Evolutionary conservation across 2,113 vertebrate species (phyloP), one percentile per base, ranked within the genome.

Genomic region (Protobothrops flavoviridis): DNA sequence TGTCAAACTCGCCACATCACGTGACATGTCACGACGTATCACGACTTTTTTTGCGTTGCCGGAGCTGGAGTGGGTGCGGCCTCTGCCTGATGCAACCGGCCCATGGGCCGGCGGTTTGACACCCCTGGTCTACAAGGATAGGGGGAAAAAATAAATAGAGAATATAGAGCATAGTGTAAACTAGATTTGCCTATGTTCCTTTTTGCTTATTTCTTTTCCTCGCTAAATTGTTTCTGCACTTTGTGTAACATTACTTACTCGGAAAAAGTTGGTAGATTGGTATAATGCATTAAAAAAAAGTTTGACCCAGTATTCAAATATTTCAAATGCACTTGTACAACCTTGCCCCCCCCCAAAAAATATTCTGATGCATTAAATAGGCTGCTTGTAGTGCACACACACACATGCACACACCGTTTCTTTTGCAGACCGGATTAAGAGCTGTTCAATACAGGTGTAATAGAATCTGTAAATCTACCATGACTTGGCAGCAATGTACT

Each of bases 391-490:
- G 97, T 97, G 96, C 94, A 3, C 29, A 13, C 23, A 53, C n/a
- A 64, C 1, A 6, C 2, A 2, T 33, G 4, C 43, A 17, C 1
- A 7, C 3, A 3, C 11, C n/a, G 3, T 39, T 24, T 43, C 26
- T 55, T 96, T 93, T 95, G 94, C 96, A 90, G 93, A 94, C 92
- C 94, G 96, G 97, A 97, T 97, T 96, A 98, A 98, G 96, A 97
- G 94, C 95, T 97, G 96, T 96, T 98, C 97, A 97, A 97, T 97
- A 97, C 94, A 97, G 96, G 93, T 94, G 96, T 98, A 98, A 98
- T 97, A 97, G 97, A 98, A 98, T 96, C 97, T 97, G 96, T 98
- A 98, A 98, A 98, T 98, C 97, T 97, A 92, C 94, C 90, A 93
- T 96, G 95, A 95, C 95, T 97, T 94, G 61, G 93, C 96, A 98